Evolutionary conservation across 2,113 vertebrate species (phyloP).

Genomic region (Theropithecus gelada): DNA sequence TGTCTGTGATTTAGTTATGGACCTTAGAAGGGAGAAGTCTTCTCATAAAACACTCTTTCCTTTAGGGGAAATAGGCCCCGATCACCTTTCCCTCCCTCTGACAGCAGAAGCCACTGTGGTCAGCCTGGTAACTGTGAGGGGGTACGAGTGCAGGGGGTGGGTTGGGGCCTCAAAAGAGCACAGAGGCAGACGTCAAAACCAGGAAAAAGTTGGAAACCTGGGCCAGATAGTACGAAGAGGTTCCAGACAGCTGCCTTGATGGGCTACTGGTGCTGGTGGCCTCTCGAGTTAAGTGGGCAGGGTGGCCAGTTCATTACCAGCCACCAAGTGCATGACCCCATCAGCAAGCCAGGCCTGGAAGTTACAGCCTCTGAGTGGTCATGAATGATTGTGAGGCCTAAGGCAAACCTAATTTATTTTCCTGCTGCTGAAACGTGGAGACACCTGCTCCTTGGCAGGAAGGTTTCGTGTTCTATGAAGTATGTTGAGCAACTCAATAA

Average conservation of each 20-base stretch:
- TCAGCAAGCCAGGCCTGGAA: not conserved
- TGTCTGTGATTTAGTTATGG: not conserved
- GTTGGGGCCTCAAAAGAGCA: not conserved
- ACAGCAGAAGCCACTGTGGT: not conserved
- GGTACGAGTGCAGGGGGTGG: not conserved
- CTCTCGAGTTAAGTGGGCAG: not conserved
- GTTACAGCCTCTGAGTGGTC: not conserved
- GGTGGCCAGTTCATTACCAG: not conserved
- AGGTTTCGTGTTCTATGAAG: constrained; percentile 58
- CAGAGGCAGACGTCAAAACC: not conserved
- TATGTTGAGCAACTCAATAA: constrained; percentile 50
- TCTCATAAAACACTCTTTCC: not conserved
- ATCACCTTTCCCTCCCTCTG: not conserved
- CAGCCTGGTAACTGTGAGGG: not conserved
- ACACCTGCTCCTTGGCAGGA: constrained; percentile 35
- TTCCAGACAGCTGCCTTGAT: not conserved
- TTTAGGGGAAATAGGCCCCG: not conserved
- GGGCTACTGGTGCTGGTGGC: not conserved
- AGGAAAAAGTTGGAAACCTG: not conserved
- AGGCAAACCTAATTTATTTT: not conserved
- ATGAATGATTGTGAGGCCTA: not conserved
- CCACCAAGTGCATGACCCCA: not conserved
- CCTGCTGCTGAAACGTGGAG: not conserved
- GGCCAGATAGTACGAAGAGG: not conserved
- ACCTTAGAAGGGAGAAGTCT: not conserved